Conservation (phyloP, 2,888 invertebrate genomes). For the Acanthacorydalis orientalis region DNA sequence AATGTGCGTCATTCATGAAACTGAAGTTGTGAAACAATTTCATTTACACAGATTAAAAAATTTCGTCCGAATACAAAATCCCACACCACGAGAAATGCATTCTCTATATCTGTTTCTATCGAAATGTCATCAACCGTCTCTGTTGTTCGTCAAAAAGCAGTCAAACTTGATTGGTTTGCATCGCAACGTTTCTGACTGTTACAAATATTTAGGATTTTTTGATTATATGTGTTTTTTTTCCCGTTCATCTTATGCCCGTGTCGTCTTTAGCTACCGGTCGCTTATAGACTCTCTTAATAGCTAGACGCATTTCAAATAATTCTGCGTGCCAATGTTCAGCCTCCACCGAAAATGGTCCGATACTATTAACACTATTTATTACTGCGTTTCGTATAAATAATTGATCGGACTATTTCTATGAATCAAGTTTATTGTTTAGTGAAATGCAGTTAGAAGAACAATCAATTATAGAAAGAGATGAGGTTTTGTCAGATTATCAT, state of each 20-base stretch:
- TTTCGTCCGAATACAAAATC: background rate
- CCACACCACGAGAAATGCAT: background rate
- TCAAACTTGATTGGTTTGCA: conserved; percentile 4
- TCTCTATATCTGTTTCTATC: background rate
- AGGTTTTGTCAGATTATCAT: no score
- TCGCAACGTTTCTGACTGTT: conserved; percentile 3
- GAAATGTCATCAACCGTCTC: conserved; percentile 1
- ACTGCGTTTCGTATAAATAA: no score
- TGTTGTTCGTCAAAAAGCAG: conserved; percentile 4
- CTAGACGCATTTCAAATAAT: background rate
- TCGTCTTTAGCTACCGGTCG: background rate
- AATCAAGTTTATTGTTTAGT: no score
- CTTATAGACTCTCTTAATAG: background rate
- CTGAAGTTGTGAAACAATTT: background rate
- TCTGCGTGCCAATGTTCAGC: background rate
- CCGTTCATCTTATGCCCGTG: no score
- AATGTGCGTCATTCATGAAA: no score
- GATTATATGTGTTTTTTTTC: conserved; percentile 1
- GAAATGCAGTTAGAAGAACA: no score
- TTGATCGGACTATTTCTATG: no score
- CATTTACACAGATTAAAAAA: background rate
- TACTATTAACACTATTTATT: no score
- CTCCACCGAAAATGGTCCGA: background rate
- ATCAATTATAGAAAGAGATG: no score
- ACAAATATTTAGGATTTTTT: conserved; percentile 4